Evolutionary conservation across 2,113 vertebrate species (phyloP), one percentile per base, ranked within the genome.

Genomic region (Corythoichthys haematopterus): DNA sequence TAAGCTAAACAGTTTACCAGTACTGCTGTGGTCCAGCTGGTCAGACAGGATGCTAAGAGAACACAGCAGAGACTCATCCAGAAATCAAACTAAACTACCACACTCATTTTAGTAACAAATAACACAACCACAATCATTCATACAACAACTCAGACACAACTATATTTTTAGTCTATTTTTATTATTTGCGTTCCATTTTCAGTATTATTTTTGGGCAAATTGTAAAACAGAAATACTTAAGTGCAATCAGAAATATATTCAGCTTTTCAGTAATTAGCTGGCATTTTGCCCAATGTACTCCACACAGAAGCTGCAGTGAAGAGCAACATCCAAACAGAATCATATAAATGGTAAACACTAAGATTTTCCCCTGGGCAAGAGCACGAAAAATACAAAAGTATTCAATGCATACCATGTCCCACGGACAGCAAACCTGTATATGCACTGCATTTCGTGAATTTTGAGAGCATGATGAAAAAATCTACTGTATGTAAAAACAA

Each of bases 301-400:
- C 79, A 82, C 84, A 77, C 82, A 66, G 75, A 77, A 77, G 73
- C 74, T 74, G 78, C 79, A 76, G 77, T 78, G 77, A 62, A 20
- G 79, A 74, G 69, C 80, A 85, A 70, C 55, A 65, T 80, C 78
- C 65, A 76, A 55, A 66, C 79, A 80, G 84, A 85, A 85, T 79
- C 82, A 85, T 69, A 28, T 64, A 82, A 73, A 82, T 84, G 75
- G 81, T 81, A 83, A 85, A 86, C 67, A 77, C 46, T 52, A 65
- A 65, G 69, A 51, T 68, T 70, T 62, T 63, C 55, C 60, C 62
- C 53, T 28, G 47, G 60, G 74, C 69, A 80, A 77, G 75, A 73
- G 55, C 84, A 75, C 66, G 40, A 47, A 36, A 51, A n/a, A 28
- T 45, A 72, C 57, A 67, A 66, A 83, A 71, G 64, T 69, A 37